These are phyloP conservation scores for Artemia sp. DNA, from an alignment of 2,888 invertebrate genomes.

Conservation along the genomic window DNA sequence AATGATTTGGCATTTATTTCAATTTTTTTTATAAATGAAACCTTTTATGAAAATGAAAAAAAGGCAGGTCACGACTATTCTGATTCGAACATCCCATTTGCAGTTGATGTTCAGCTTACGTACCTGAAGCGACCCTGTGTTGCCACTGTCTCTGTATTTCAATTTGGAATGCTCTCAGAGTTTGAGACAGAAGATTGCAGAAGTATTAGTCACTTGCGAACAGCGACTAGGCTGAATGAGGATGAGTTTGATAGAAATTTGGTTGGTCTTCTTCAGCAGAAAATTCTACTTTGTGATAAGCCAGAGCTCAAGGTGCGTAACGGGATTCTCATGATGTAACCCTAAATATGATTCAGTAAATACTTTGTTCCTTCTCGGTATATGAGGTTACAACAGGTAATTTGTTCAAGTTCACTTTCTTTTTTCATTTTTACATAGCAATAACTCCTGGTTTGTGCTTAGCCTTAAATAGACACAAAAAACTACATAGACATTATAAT, in stretches of 20 bases:
- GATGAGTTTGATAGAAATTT: conserved; percentile 72
- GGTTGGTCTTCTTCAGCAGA: conserved; percentile 67
- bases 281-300: conserved; percentile 45
- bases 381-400: no score
- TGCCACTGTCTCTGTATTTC: conserved; percentile 75
- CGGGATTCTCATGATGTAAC: no score
- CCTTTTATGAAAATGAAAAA: no score
- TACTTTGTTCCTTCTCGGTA: no score
- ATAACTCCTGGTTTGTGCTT: no score
- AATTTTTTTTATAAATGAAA: no score
- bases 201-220: conserved; percentile 50
- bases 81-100: conserved; percentile 23
- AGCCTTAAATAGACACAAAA: no score
- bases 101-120: conserved; percentile 52
- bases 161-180: conserved; percentile 60
- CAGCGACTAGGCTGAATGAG: conserved; percentile 54
- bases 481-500: no score
- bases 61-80: no score
- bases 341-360: neutral
- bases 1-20: no score
- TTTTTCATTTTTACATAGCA: no score
- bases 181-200: conserved; percentile 54
- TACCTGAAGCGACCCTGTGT: conserved; percentile 65
- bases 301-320: conserved; percentile 29
- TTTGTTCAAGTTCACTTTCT: no score